Conservation (phyloP, 2,797 vertebrate species). For the Balearica regulorum region DNA sequence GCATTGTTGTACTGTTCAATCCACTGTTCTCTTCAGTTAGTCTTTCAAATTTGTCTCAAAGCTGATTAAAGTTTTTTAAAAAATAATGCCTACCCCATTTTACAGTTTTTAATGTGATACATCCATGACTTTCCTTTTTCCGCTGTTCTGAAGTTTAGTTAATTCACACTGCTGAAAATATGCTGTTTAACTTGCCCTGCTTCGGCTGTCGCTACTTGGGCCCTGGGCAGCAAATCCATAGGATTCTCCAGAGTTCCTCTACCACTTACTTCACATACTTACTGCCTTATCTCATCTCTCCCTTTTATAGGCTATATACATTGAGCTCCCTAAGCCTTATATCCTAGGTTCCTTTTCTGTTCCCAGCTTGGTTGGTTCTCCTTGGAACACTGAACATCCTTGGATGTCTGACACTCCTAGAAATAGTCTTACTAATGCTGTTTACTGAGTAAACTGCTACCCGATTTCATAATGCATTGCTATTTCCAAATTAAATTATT, state of each 20-base stretch:
- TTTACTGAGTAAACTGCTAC: not conserved
- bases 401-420: not conserved
- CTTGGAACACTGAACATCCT: not conserved
- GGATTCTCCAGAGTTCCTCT: not conserved
- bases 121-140: not conserved
- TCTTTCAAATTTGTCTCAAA: not conserved
- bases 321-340: not conserved
- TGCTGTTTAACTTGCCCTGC: not conserved
- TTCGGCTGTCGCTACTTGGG: not conserved
- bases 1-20: not conserved
- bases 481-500: not conserved
- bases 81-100: not conserved
- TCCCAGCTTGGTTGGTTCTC: not conserved
- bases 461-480: not conserved
- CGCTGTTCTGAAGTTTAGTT: not conserved
- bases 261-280: not conserved
- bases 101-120: not conserved
- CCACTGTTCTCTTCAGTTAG: not conserved
- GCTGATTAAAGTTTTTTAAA: not conserved
- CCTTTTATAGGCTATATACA: not conserved
- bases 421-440: not conserved
- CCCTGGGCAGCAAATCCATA: not conserved
- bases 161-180: not conserved
- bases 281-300: not conserved
- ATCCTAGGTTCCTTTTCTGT: not conserved